phyloP scores from a whole-genome alignment of 2,113 vertebrate genomes.

The Nannobrachium achirus region DNA sequence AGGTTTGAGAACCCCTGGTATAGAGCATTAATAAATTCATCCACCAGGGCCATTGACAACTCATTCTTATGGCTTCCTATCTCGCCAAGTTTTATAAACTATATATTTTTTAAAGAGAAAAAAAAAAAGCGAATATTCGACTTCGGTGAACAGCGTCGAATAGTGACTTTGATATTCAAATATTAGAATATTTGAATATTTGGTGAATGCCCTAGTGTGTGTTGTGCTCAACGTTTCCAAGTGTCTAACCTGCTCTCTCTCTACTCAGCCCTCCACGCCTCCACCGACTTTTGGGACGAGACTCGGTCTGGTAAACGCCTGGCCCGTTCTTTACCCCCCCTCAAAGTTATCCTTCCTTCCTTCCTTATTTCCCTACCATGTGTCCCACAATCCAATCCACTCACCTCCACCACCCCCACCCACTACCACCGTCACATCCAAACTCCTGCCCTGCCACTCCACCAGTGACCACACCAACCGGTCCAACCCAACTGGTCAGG shows the following conservation, averaged over 20 bases:
- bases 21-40: too few species aligned
- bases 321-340: conserved; percentile 47
- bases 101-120: too few species aligned
- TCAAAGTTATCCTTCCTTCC: conserved; percentile 2
- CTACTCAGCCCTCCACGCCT: conserved; percentile 74
- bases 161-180: too few species aligned
- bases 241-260: conserved; percentile 79
- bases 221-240: conserved; percentile 40
- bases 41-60: too few species aligned
- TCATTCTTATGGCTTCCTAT: too few species aligned
- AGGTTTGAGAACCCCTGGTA: too few species aligned
- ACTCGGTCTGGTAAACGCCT: conserved; percentile 81
- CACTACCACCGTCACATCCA: conserved; percentile 5
- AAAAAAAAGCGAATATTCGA: too few species aligned
- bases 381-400: conserved; percentile 51
- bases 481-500: conserved; percentile 19
- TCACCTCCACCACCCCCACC: conserved; percentile 39
- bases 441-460: conserved; percentile 25
- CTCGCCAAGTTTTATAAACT: too few species aligned
- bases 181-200: too few species aligned
- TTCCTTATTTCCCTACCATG: conserved; percentile 30
- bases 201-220: too few species aligned
- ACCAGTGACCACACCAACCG: conserved; percentile 18
- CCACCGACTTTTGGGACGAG: conserved; percentile 73
- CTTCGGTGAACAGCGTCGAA: too few species aligned